These are phyloP conservation scores for Anoplolepis gracilipes DNA, from an alignment of 1,140 invertebrate genomes.

Conservation along the genomic window DNA sequence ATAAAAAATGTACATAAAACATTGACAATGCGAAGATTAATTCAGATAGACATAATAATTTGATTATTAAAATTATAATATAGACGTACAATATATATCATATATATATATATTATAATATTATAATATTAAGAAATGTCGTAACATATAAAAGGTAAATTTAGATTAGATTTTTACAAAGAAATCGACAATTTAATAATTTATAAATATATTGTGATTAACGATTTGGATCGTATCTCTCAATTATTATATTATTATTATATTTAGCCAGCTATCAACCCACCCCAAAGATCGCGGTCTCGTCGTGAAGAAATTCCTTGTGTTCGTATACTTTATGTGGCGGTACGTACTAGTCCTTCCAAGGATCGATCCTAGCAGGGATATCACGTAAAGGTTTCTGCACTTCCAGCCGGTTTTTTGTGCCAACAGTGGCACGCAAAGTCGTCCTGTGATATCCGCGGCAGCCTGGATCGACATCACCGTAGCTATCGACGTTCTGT, in stretches of 20 bases:
- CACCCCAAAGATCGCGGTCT: constrained; percentile 51
- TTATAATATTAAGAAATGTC: not conserved
- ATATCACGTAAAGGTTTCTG: constrained; percentile 79
- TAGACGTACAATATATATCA: not conserved
- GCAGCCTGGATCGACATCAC: constrained; percentile 79
- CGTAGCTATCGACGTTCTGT: constrained; percentile 76
- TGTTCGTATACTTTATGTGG: constrained; percentile 63
- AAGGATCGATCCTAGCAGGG: constrained; percentile 78
- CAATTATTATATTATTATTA: not conserved
- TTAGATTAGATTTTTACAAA: not conserved
- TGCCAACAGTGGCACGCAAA: constrained; percentile 78
- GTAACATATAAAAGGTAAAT: not conserved
- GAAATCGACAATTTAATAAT: not conserved
- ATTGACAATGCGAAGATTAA: not conserved
- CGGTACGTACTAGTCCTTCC: constrained; percentile 79
- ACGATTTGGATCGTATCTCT: constrained; percentile 1
- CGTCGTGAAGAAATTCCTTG: constrained; percentile 56
- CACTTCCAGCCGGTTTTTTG: constrained; percentile 75
- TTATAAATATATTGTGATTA: not conserved
- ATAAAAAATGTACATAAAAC: constrained; percentile 20
- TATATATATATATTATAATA: not conserved
- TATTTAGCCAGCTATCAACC: constrained; percentile 46
- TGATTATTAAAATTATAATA: not conserved
- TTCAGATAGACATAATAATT: not conserved
- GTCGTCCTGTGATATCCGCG: constrained; percentile 80